A percentile compares a stretch with the other conserved stretches of the same genome.
Evolutionary conservation across 2,797 vertebrate species (phyloP).

Genomic region (Sebastes iracundus): DNA sequence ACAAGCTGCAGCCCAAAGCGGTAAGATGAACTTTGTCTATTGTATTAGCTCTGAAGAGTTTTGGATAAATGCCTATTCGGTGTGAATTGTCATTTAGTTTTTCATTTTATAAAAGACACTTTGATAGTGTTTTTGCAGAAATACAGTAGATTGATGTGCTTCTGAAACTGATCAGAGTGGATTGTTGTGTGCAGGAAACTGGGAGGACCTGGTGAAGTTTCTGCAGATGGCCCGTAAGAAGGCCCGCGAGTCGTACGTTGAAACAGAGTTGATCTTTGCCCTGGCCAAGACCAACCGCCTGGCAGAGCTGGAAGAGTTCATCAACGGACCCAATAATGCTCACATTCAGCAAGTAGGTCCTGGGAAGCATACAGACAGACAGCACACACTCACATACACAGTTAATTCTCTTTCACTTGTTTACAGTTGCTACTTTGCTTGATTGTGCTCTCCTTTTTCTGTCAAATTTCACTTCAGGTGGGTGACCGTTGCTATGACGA

Average conservation of each 20-base stretch:
- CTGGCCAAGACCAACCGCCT: slow-evolving; percentile 94
- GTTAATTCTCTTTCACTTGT: not conserved
- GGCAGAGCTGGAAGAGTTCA: slow-evolving; percentile 97
- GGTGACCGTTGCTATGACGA: slow-evolving; percentile 94
- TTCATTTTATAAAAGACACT: not conserved
- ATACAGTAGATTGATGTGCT: not conserved
- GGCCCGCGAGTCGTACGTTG: slow-evolving; percentile 90
- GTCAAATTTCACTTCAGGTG: slow-evolving; percentile 77
- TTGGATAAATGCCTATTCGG: not conserved
- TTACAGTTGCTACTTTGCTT: not conserved
- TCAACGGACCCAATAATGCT: slow-evolving; percentile 98
- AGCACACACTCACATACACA: not conserved
- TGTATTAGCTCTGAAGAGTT: not conserved
- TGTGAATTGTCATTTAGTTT: not conserved
- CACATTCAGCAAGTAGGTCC: slow-evolving; percentile 95
- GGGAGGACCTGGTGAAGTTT: slow-evolving; percentile 96
- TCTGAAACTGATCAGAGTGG: not conserved
- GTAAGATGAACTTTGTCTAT: slow-evolving; percentile 71
- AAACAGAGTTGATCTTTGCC: slow-evolving; percentile 95
- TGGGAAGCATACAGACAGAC: not conserved
- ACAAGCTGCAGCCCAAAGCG: slow-evolving; percentile 95
- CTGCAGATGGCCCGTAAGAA: slow-evolving; percentile 96
- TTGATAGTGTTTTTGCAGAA: not conserved
- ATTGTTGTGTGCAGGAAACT: slow-evolving; percentile 83
- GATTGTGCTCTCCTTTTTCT: not conserved